Conservation (phyloP, 2,113 vertebrate species). For the Microtus ochrogaster region DNA sequence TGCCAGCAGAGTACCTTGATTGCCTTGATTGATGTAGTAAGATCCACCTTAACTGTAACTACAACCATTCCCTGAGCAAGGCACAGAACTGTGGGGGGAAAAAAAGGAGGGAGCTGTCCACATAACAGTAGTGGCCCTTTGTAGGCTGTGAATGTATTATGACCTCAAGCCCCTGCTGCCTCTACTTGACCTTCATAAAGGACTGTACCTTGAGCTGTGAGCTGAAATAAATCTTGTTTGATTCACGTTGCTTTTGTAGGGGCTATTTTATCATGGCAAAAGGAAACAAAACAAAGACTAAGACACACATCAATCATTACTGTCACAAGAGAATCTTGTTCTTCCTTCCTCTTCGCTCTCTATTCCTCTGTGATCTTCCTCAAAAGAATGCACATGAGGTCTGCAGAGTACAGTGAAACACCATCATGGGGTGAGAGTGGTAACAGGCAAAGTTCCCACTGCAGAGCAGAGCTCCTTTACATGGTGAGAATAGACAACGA, state of each 20-base stretch:
- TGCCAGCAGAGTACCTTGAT: background rate
- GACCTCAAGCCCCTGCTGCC: background rate
- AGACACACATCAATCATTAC: background rate
- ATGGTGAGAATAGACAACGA: background rate
- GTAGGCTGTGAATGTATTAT: background rate
- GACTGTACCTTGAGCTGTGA: background rate
- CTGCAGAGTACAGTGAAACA: background rate
- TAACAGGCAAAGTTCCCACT: background rate
- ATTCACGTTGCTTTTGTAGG: background rate
- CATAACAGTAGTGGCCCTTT: background rate
- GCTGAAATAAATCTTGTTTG: background rate
- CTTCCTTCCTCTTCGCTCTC: background rate
- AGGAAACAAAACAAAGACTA: background rate
- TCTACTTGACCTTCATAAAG: background rate
- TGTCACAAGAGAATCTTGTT: background rate
- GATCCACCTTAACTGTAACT: background rate
- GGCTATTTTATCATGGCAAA: background rate
- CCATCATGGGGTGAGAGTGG: background rate
- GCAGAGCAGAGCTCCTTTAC: background rate
- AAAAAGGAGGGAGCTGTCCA: background rate
- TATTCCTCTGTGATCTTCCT: background rate
- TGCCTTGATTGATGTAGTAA: background rate
- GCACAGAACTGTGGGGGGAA: background rate
- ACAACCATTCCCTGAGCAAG: background rate
- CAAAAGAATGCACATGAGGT: background rate